Conservation (phyloP, 2,888 invertebrate genomes). For the Ochropleura plecta region DNA sequence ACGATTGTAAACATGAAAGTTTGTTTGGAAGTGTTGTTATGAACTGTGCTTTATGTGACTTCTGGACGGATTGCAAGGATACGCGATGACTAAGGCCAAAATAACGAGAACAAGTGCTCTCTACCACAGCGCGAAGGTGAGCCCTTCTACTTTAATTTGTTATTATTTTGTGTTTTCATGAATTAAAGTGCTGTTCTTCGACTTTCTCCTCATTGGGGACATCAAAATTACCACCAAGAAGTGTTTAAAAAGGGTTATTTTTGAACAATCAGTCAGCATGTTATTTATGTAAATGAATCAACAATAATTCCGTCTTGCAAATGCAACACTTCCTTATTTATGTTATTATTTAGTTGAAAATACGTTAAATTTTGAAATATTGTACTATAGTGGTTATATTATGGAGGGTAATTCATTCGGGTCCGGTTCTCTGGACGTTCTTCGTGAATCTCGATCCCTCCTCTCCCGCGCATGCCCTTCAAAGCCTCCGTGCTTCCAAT, state of each 20-base stretch:
- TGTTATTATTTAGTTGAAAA: constrained; percentile 7
- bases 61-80: constrained; percentile 74
- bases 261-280: constrained; percentile 61
- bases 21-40: constrained; percentile 78
- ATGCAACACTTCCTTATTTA: constrained; percentile 13
- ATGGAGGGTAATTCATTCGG: constrained; percentile 74
- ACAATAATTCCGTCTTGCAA: constrained; percentile 24
- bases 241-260: neutral
- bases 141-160: constrained; percentile 70
- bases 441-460: constrained; percentile 83
- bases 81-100: constrained; percentile 91
- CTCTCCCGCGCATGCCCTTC: constrained; percentile 77
- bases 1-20: constrained; percentile 80
- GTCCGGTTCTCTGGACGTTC: constrained; percentile 77
- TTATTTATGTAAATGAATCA: constrained; percentile 71
- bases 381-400: constrained; percentile 20
- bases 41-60: constrained; percentile 80
- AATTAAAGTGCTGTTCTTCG: constrained; percentile 55
- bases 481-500: constrained; percentile 76
- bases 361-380: constrained; percentile 7
- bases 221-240: neutral
- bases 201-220: neutral
- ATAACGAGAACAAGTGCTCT: constrained; percentile 91
- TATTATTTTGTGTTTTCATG: constrained; percentile 60
- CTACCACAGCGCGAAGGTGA: constrained; percentile 94